These are phyloP conservation scores for Limosa lapponica DNA, from an alignment of 2,797 vertebrate genomes.

Conservation along the genomic window DNA sequence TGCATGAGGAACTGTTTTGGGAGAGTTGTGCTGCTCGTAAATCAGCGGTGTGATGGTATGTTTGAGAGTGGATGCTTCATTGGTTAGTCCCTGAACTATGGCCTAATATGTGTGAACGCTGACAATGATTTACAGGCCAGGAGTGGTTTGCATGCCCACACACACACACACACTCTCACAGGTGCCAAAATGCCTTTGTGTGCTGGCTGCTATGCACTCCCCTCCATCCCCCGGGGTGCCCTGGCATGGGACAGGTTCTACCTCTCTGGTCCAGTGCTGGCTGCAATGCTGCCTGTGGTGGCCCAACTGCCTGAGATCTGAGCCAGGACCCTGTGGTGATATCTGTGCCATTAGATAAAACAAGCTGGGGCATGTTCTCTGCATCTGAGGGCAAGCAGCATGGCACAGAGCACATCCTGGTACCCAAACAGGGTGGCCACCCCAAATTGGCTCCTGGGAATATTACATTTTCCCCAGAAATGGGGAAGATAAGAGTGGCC, in stretches of 20 bases:
- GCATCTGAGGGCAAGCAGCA: not conserved
- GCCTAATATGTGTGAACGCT: not conserved
- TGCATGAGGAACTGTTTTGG: rapidly evolving
- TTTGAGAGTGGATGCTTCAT: conserved; percentile 27
- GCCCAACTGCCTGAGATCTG: not conserved
- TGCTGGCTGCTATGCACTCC: not conserved
- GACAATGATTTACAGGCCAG: conserved; percentile 70
- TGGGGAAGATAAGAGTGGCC: not conserved
- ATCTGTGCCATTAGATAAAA: not conserved
- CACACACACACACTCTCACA: not conserved
- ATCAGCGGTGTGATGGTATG: not conserved
- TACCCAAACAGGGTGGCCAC: not conserved
- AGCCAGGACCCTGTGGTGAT: not conserved
- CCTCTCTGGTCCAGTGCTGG: not conserved
- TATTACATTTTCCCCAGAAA: not conserved
- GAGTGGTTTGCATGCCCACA: not conserved
- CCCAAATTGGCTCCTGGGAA: not conserved
- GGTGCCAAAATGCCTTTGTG: not conserved
- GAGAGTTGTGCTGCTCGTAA: not conserved
- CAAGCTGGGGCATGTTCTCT: not conserved
- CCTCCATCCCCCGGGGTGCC: not conserved
- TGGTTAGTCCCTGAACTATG: conserved; percentile 59
- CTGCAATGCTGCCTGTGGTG: rapidly evolving
- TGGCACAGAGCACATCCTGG: not conserved
- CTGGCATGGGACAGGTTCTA: not conserved